Evolutionary conservation across 2,113 vertebrate genomes (phyloP), one percentile per base, ranked within the genome.

Genomic region (Archilochus colubris): DNA sequence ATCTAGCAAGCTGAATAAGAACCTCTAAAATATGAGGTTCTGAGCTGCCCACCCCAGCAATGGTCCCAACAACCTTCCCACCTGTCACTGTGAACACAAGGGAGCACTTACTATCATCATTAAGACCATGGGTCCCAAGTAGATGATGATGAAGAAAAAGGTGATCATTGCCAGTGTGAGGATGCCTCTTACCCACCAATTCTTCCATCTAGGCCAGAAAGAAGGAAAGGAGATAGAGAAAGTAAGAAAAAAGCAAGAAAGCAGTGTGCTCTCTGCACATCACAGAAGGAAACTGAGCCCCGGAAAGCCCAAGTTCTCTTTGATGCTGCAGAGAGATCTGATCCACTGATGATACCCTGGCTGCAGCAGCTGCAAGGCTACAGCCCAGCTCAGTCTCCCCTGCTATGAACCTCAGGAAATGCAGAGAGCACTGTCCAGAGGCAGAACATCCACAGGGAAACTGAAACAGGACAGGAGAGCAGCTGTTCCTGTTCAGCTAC

Each of bases 71-170:
- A 57, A 28, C 24, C 20, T 50, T 30, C 13, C 46, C 73, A 11
- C 0, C 24, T 5, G 0, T 3, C 0, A 0, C 40, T 20, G 64
- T 2, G 53, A 53, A 27, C 16, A 0, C 7, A 48, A 46, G 50
- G 31, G 20, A 18, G 78, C 82, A 98, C 99, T 99, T 95, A 99
- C 99, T 51, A 99, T 99, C 96, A 98, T 98, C 99, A 99, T 99
- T 76, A 99, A 97, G 96, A 99, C 99, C 96, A 99, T 98, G 78
- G 99, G 99, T 91, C 99, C 99, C 96, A 99, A 90, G 97, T 99
- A 99, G 98, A 99, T 99, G 97, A 99, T 99, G 97, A 99, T 91
- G 98, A 99, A 99, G 98, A 99, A 99, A 97, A 99, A 99, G 46
- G 98, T 98, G 87, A 99, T 99, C 99, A 99, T 99, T 10, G 99